These are phyloP conservation scores for Mimumesa dahlbomi DNA, from an alignment of 2,888 invertebrate genomes.

Conservation along the genomic window DNA sequence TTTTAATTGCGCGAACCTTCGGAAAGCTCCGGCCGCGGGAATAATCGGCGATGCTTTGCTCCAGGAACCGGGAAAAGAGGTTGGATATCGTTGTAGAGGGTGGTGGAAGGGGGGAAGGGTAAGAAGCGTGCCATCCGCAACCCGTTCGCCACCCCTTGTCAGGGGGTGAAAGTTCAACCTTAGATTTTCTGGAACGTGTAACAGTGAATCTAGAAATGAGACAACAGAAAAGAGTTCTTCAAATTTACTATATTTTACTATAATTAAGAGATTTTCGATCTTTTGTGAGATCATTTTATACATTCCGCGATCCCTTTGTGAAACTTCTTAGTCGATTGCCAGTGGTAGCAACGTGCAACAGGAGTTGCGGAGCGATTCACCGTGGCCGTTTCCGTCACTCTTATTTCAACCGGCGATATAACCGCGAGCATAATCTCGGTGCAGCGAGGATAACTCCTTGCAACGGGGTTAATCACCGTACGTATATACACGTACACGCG, in stretches of 20 bases:
- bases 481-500: neutral
- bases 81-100: no score
- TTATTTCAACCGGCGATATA: slow-evolving; percentile 41
- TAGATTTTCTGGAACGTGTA: no score
- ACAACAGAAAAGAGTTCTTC: no score
- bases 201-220: no score
- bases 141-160: neutral
- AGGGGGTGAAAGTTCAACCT: no score
- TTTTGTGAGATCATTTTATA: no score
- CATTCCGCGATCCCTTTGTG: neutral
- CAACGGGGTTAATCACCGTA: slow-evolving; percentile 51
- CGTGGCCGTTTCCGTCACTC: slow-evolving; percentile 24
- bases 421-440: slow-evolving; percentile 57
- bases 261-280: no score
- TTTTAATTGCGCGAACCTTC: slow-evolving; percentile 28
- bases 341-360: slow-evolving; percentile 16
- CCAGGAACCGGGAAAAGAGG: neutral
- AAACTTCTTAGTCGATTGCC: no score
- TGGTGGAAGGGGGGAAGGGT: neutral
- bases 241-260: no score
- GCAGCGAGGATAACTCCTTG: slow-evolving; percentile 46
- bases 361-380: slow-evolving; percentile 10
- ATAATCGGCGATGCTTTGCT: slow-evolving; percentile 2
- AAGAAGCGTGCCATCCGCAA: neutral
- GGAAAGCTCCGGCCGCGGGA: neutral